phyloP scores from a whole-genome alignment of 2,888 invertebrate species.

The Orchesella flavescens region DNA sequence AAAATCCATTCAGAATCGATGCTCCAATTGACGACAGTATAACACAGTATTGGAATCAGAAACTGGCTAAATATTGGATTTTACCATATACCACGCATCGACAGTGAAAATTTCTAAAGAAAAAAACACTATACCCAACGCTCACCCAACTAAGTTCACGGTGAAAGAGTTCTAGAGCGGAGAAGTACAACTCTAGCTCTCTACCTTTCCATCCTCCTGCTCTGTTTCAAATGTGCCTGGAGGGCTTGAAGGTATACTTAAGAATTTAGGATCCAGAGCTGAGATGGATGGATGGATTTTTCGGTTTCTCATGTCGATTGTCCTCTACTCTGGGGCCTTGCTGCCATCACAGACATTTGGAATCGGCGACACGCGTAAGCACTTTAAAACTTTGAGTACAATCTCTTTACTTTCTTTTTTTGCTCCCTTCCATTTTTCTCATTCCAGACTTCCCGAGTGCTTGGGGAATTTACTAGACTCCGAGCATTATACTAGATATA shows the following conservation, averaged over 20 bases:
- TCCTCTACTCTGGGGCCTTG: conserved; percentile 66
- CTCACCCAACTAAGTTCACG: no score
- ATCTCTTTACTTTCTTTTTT: conserved; percentile 10
- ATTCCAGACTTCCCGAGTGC: background rate
- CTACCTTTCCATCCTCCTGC: background rate
- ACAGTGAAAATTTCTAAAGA: background rate
- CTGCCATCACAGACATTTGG: conserved; percentile 67
- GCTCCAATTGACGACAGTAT: no score
- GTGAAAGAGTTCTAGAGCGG: background rate
- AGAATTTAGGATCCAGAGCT: conserved; percentile 53
- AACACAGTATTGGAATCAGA: no score
- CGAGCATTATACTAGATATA: no score
- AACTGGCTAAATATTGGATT: background rate
- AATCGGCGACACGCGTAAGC: conserved; percentile 72
- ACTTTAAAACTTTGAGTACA: conserved; percentile 67
- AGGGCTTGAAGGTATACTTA: conserved; percentile 50
- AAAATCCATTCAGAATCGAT: no score
- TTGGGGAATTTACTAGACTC: background rate
- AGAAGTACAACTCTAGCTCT: background rate
- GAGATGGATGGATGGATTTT: conserved; percentile 71
- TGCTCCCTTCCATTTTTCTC: background rate
- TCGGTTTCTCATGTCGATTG: conserved; percentile 63
- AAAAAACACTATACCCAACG: no score
- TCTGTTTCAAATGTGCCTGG: conserved; percentile 64
- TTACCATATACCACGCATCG: no score